These are phyloP conservation scores for Tetraodon nigroviridis DNA, from an alignment of 2,113 vertebrate species.

Conservation along the genomic window DNA sequence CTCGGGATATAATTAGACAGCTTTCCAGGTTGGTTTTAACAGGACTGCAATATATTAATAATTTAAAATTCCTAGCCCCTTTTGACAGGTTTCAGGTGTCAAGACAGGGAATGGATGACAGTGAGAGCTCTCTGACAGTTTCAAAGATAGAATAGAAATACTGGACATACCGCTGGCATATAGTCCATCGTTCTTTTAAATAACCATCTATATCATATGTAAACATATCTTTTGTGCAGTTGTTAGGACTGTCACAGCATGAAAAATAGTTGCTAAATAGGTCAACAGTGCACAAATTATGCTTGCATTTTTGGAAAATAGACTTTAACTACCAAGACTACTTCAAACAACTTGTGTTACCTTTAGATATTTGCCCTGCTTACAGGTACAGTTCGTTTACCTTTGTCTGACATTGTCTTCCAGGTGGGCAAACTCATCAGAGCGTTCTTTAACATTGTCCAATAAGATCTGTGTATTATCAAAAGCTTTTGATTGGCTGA, in stretches of 20 bases:
- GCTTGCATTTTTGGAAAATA: background rate
- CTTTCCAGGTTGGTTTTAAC: background rate
- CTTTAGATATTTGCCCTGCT: no score
- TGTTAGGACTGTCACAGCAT: no score
- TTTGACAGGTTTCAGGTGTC: constrained; percentile 23
- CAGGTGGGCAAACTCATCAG: constrained; percentile 81
- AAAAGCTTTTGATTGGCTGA: constrained; percentile 75
- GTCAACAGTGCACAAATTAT: no score
- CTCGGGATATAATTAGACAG: background rate
- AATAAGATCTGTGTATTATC: constrained; percentile 73
- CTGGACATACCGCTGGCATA: constrained; percentile 22
- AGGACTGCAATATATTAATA: constrained; percentile 7
- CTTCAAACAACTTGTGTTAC: no score
- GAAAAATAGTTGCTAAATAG: no score
- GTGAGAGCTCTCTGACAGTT: constrained; percentile 10
- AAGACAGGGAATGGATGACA: constrained; percentile 21
- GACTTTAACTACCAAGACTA: background rate
- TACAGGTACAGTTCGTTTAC: constrained; percentile 58
- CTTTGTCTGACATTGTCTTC: constrained; percentile 81
- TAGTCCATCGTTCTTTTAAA: background rate
- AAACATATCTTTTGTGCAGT: no score
- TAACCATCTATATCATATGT: no score
- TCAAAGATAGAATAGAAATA: constrained; percentile 30
- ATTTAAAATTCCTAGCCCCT: constrained; percentile 35
- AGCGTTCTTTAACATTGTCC: constrained; percentile 79